These are phyloP conservation scores for Hemichromis elongatus DNA, from an alignment of 2,113 vertebrate genomes.

Conservation along the genomic window DNA sequence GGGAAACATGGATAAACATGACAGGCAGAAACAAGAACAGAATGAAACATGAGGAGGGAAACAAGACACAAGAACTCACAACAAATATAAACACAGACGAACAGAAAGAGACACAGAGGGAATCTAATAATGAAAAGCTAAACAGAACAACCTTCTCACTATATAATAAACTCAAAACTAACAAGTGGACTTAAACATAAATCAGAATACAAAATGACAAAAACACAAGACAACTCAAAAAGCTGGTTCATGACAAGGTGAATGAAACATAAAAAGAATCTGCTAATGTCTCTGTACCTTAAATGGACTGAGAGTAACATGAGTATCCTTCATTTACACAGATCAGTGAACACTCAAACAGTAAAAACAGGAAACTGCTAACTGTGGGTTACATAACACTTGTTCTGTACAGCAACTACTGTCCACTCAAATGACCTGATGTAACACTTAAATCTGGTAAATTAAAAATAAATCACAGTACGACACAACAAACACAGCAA, in stretches of 20 bases:
- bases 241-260: not conserved
- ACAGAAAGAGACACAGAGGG: too few relatives aligned
- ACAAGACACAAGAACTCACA: too few relatives aligned
- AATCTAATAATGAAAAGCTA: too few relatives aligned
- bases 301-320: not conserved
- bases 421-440: not conserved
- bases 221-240: too few relatives aligned
- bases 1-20: too few relatives aligned
- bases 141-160: too few relatives aligned
- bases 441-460: not conserved
- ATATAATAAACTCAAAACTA: too few relatives aligned
- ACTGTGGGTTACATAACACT: not conserved
- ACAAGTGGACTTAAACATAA: too few relatives aligned
- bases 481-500: not conserved
- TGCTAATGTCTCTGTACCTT: not conserved
- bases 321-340: not conserved
- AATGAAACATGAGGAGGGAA: too few relatives aligned
- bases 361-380: not conserved
- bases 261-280: not conserved
- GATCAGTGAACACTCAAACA: not conserved
- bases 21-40: too few relatives aligned
- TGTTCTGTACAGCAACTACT: not conserved
- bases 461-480: not conserved
- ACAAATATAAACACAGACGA: too few relatives aligned
- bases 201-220: not conserved